Evolutionary conservation across 92 coral and sea anemone genomes (phyloP), one percentile per base, ranked within the genome.

Genomic region (Parazoanthus swiftii): DNA sequence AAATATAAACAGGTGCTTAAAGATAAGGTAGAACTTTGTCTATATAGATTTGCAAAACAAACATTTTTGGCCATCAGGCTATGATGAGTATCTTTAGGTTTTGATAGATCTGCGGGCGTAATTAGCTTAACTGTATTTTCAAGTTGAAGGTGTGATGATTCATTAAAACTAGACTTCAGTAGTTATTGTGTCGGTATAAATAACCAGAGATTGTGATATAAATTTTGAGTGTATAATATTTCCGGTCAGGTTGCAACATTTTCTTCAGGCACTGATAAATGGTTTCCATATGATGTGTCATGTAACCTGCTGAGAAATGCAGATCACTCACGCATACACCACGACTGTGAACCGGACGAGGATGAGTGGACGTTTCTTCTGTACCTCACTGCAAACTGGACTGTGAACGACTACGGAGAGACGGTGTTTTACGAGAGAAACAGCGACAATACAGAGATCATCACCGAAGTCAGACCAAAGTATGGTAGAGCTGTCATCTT

Each of bases 221-320:
- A 7, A 7, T 48, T 48, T 1, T 11, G 20, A 54, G 59, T 93
- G 42, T 16, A 0, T 6, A 43, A 43, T 65, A 0, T 77, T 74
- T 46, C 71, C 48, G 63, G 74, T 67, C 81, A 96, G 99, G 95
- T 94, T 48, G 97, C 93, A 42, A 84, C 86, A 26, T 92, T 82
- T 88, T 94, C 93, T 54, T 92, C 95, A 23, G 93, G 95, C 11
- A 93, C 90, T 73, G 90, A 94, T 86, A 65, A 92, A 79, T 97
- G 99, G 99, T 97, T 97, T 75, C 99, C 99, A 0, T 97, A 97
- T 48, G 99, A 97, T 91, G 91, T 97, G 21, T 95, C 99, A 15
- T 97, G 99, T 81, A 97, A 97, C 94, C 89, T 97, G 88, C 94
- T 97, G 54, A 89, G 99, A 88, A 95, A 89, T 76, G 99, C 98